These are phyloP conservation scores for Iphiclides podalirius DNA, from an alignment of 2,888 invertebrate species.

Conservation along the genomic window DNA sequence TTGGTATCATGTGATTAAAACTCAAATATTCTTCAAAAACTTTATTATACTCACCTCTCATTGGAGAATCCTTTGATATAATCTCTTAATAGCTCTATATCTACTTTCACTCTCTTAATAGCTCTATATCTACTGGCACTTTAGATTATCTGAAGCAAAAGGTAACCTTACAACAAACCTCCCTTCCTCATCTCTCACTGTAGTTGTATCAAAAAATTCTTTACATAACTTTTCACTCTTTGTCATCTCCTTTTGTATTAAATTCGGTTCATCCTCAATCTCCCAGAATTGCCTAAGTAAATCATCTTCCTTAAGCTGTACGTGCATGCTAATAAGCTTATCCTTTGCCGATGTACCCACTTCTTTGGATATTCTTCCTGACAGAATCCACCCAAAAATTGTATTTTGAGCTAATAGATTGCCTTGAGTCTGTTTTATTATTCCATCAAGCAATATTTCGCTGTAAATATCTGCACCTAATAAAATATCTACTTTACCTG, in stretches of 20 bases:
- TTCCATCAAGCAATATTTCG: neutral
- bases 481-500: conserved; percentile 1
- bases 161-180: conserved; percentile 15
- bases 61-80: neutral
- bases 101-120: neutral
- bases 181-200: conserved; percentile 26
- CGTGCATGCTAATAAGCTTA: too few species aligned
- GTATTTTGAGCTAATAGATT: conserved; percentile 29
- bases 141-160: neutral
- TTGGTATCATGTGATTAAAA: neutral
- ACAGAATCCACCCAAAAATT: conserved; percentile 31
- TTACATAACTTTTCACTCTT: conserved; percentile 14
- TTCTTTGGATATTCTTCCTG: conserved; percentile 25
- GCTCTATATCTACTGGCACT: conserved; percentile 5
- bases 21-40: neutral
- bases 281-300: conserved; percentile 27
- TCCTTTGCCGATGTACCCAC: too few species aligned
- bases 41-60: neutral
- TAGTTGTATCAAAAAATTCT: conserved; percentile 26
- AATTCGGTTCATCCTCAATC: conserved; percentile 21
- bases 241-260: conserved; percentile 13
- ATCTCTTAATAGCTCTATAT: neutral
- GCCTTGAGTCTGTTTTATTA: conserved; percentile 1
- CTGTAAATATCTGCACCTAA: too few species aligned
- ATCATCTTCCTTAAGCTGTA: conserved; percentile 28